Base-by-base conservation (phyloP, 1,140 invertebrate genomes). In the Zeugodacus cucurbitae region DNA sequence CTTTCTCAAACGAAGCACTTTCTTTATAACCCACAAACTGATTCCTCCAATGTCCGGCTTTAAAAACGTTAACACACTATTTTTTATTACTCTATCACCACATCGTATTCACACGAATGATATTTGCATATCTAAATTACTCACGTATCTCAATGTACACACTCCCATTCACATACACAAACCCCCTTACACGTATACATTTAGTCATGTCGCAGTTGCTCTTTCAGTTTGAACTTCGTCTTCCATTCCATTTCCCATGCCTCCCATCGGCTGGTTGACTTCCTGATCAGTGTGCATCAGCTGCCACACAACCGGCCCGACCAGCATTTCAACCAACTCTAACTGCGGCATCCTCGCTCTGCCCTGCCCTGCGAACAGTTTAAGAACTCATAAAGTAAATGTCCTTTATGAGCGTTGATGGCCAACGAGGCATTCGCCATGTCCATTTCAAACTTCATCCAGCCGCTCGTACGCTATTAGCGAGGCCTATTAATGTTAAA, bases 351-450 rank as follows among this genome's bases (percentile, higher is more conserved):
- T 32, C 34, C 67, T 32, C 32, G 67, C 34, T 34, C 67, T 74
- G 34, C 41, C 41, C 20, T 20, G 67, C 34, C 67, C 67, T 74
- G 34, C 41, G n/a, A 37, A 82, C 74, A 48, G 74, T 82, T 82
- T 82, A 82, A 82, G 74, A 82, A 82, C 74, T 82, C 74, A 82
- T 82, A 82, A 82, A 82, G 41, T 82, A 82, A 82, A 82, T 82
- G 41, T 48, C 74, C 41, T 82, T 82, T 82, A 82, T 82, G 74
- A 82, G 74, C 41, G 74, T 82, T 82, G 74, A 82, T 48, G 74
- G 74, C 41, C 74, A 82, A 11, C 22, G 67, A 37, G 58, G 5
- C 67, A 11, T 67, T 37, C 22, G 74, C 74, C n/a, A 48, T 82
- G 74, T 48, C 41, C 74, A 48, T 82, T 82, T 44, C 74, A 44